phyloP scores from a whole-genome alignment of 2,113 vertebrate genomes.

The Arizona elegans region DNA sequence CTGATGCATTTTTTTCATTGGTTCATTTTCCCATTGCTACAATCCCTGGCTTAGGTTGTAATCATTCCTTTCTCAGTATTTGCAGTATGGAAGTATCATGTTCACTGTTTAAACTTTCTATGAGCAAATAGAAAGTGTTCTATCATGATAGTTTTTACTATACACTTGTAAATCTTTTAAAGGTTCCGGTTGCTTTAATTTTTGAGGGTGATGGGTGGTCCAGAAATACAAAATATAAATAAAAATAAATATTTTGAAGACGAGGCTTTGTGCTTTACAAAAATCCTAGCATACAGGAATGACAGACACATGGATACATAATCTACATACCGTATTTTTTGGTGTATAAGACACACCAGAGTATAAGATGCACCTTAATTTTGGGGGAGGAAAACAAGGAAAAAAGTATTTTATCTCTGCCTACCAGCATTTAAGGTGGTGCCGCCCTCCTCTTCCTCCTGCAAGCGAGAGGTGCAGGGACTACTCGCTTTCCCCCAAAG shows the following conservation, averaged over 20 bases:
- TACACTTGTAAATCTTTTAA: neutral
- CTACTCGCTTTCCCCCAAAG: too few species aligned
- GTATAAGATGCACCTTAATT: too few species aligned
- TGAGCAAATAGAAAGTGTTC: neutral
- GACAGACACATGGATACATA: neutral
- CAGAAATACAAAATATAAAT: neutral
- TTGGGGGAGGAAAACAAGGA: too few species aligned
- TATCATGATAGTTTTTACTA: neutral
- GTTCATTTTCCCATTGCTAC: neutral
- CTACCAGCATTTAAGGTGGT: too few species aligned
- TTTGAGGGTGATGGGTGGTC: neutral
- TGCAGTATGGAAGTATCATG: neutral
- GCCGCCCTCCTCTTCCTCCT: too few species aligned
- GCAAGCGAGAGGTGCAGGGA: too few species aligned
- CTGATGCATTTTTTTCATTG: neutral
- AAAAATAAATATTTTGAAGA: neutral
- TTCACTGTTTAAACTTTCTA: neutral
- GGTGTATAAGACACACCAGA: too few species aligned
- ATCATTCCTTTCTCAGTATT: neutral
- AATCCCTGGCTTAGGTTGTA: neutral
- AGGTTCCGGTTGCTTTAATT: neutral
- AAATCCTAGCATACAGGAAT: neutral
- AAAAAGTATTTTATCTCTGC: too few species aligned
- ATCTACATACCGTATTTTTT: neutral
- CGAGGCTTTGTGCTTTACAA: neutral